Base-by-base conservation (phyloP, 2,113 vertebrate genomes). In the Maccullochella peelii region DNA sequence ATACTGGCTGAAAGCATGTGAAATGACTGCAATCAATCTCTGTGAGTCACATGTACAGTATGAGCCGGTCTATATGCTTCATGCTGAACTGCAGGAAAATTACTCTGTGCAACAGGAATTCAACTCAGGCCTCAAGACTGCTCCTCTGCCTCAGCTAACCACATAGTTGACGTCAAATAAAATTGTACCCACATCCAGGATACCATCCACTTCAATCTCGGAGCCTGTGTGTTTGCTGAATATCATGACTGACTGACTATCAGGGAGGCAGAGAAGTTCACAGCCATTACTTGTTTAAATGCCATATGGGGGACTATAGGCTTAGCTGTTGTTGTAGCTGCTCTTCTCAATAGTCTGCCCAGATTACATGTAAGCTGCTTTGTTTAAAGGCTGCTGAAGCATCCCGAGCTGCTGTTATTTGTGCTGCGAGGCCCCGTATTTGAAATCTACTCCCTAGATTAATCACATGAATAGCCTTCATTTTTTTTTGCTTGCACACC, bases 301-400 rank as follows among this genome's bases (percentile, higher is more conserved):
- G 93, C 90, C 92, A 93, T 94, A 93, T 93, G 94, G 91, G 69
- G 57, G 73, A 77, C 68, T 80, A 33, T 27, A 78, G 87, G 84
- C 87, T 94, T 91, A 93, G 69, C 82, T 84, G 84, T 82, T 82
- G 89, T 91, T 94, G 82, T 88, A 86, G 82, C 81, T 91, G 89
- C 87, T 92, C 88, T 74, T 92, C 91, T 83, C 89, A 77, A 91
- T 91, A 87, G 92, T 88, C 92, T 90, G 73, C 44, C 44, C 85
- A 93, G 93, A 94, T 95, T 94, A 94, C 73, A 77, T 87, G 54
- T 95, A 94, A 95, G 88, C 92, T 90, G 88, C 92, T 95, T 95
- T 95, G 82, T 89, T 90, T 85, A 74, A 90, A 80, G 86, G 83
- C 88, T 79, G 85, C 81, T 20, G 83, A 86, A 79, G 87, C 70